Conservation (phyloP, 2,888 invertebrate species). For the Acanthoscelides obtectus region DNA sequence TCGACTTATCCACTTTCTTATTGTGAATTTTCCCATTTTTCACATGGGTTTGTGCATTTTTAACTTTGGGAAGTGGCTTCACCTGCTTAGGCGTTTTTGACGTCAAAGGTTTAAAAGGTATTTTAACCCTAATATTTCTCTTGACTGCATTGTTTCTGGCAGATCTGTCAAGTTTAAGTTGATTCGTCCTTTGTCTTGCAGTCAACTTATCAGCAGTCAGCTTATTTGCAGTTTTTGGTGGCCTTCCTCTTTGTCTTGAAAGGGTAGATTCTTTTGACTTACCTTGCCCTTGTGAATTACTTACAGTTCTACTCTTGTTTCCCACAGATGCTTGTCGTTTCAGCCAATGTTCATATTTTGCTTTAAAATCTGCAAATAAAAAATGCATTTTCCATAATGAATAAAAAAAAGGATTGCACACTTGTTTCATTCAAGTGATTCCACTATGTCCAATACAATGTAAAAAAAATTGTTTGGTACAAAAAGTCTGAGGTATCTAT, state of each 20-base stretch:
- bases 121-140: neutral
- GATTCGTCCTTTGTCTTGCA: neutral
- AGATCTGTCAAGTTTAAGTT: neutral
- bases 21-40: neutral
- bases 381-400: neutral
- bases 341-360: neutral
- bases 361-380: neutral
- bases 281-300: neutral
- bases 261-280: neutral
- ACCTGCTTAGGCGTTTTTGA: neutral
- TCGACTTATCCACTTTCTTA: slow-evolving; percentile 4
- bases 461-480: too few species aligned
- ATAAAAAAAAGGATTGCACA: too few species aligned
- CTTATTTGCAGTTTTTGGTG: neutral
- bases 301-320: neutral
- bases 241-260: neutral
- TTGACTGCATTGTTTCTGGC: neutral
- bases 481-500: too few species aligned
- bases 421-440: too few species aligned
- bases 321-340: neutral
- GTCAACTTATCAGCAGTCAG: neutral
- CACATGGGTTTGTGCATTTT: neutral
- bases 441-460: too few species aligned
- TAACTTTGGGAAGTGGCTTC: slow-evolving; percentile 12
- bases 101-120: neutral